Evolutionary conservation across 2,113 vertebrate species (phyloP).

Genomic region (Tiliqua scincoides): DNA sequence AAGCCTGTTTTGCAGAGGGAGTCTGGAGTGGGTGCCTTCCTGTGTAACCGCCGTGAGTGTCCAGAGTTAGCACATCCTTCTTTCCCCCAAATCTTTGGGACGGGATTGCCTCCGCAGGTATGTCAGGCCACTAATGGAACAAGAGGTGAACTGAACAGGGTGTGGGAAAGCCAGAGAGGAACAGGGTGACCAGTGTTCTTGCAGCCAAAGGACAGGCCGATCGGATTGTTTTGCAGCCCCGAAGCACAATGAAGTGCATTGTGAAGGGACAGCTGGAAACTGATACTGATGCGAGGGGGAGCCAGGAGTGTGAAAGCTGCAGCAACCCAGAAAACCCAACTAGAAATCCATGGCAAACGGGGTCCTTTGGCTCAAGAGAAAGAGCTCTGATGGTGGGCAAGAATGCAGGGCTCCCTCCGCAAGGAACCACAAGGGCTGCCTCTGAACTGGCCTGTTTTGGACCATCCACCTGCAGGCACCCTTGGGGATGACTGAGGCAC

Average conservation of each 20-base stretch:
- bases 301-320: neutral
- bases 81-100: neutral
- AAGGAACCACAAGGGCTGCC: neutral
- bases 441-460: no score
- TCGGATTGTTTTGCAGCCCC: neutral
- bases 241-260: neutral
- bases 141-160: neutral
- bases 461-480: no score
- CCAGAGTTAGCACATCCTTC: neutral
- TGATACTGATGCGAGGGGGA: neutral
- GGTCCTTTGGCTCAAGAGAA: neutral
- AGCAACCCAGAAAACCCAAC: neutral
- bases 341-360: neutral
- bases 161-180: neutral
- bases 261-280: neutral
- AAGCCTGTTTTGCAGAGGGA: neutral
- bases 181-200: neutral
- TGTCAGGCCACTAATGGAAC: neutral
- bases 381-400: neutral
- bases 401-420: neutral
- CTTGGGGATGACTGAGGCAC: no score
- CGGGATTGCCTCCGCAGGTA: neutral
- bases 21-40: neutral
- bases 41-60: neutral
- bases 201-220: no score